These are phyloP conservation scores for Helogale parvula DNA, from an alignment of 2,113 vertebrate genomes.

Conservation along the genomic window DNA sequence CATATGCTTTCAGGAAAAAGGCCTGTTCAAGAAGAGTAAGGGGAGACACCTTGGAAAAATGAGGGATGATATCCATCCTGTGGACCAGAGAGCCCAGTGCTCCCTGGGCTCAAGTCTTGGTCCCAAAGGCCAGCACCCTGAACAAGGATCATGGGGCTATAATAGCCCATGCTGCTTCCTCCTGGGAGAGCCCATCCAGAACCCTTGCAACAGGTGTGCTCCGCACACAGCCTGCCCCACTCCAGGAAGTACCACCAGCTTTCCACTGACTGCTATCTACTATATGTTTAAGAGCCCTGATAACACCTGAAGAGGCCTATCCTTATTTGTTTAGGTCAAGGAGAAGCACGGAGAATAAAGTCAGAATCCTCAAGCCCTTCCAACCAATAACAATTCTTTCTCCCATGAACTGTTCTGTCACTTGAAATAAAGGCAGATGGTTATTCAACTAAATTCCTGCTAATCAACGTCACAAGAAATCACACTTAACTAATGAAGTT, in stretches of 20 bases:
- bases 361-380: background rate
- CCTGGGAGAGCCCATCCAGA: background rate
- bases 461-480: background rate
- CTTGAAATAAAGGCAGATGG: constrained; percentile 21
- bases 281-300: background rate
- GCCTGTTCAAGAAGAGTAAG: background rate
- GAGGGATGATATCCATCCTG: background rate
- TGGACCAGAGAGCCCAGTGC: fast-evolving
- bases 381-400: constrained; percentile 18
- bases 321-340: background rate
- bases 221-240: background rate
- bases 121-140: background rate
- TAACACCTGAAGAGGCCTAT: background rate
- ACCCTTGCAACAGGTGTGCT: background rate
- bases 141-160: background rate
- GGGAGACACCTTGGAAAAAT: background rate
- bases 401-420: constrained; percentile 29
- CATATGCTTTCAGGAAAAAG: background rate
- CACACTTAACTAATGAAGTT: constrained; percentile 30
- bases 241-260: background rate
- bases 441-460: background rate
- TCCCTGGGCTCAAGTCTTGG: background rate
- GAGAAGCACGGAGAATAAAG: background rate
- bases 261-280: background rate
- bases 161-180: too few relatives aligned